Evolutionary conservation across 2,113 vertebrate species (phyloP), one percentile per base, ranked within the genome.

Genomic region (Cynocephalus volans): DNA sequence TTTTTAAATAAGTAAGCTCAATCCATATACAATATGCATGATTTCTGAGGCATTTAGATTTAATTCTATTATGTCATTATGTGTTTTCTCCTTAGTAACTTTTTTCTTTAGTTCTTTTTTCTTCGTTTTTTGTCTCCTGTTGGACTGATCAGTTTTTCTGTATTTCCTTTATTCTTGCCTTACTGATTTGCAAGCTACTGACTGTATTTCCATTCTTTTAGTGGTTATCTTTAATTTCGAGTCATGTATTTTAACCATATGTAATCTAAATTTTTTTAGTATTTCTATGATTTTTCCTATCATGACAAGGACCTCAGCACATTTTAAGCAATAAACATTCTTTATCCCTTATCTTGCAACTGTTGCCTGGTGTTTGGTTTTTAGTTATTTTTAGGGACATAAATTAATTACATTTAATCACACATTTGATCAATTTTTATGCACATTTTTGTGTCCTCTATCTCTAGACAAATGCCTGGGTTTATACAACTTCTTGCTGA

Each of bases 341-440:
- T 36, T 8, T 64, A 18, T 75, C 23, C 12, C 62, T 73, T 80
- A 65, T 92, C 80, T 92, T 54, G 56, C 73, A 79, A 67, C 56
- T 58, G 10, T 92, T 89, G 73, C 69, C 36, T 81, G 50, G n/a
- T 45, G 41, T 41, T 41, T 41, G 41, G 41, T 41, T 41, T 31
- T 15, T 50, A 58, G 9, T 62, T 73, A 54, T 75, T 88, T 64
- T 62, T 65, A 73, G 2, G 17, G 58, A 28, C 23, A 81, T 73
- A 88, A 26, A 88, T 94, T 62, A 28, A 60, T 72, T 64, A 67
- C 69, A 80, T 87, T 73, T 28, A 80, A 72, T 62, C 52, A 86
- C 18, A 36, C 21, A 73, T 73, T 56, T 92, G 56, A 41, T 65
- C 6, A 48, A 19, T 48, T 95, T 75, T 28, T 36, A 2, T 81